Conservation (phyloP, 2,888 invertebrate species). For the Tenthredo notha region DNA sequence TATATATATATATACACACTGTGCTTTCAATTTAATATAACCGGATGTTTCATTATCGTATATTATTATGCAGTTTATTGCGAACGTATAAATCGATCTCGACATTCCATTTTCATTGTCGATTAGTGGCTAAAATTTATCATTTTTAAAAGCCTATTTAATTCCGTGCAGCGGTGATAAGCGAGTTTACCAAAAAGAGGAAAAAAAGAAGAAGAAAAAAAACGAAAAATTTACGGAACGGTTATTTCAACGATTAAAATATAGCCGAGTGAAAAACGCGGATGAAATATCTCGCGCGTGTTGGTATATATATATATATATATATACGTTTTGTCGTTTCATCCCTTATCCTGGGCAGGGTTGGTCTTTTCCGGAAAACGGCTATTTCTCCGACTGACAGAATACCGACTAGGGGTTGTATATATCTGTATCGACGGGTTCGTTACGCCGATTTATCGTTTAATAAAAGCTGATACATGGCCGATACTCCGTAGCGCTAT, state of each 20-base stretch:
- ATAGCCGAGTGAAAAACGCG: background rate
- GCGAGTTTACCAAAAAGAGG: background rate
- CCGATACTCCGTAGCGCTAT: conserved; percentile 52
- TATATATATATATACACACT: background rate
- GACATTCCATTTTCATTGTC: background rate
- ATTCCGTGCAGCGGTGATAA: background rate
- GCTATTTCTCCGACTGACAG: conserved; percentile 38
- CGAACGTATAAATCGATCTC: background rate
- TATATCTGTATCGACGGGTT: conserved; percentile 64
- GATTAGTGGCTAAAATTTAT: background rate
- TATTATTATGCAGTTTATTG: background rate
- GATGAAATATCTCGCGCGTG: background rate
- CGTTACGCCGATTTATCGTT: conserved; percentile 73
- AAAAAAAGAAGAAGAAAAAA: too few relatives aligned
- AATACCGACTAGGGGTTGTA: conserved; percentile 45
- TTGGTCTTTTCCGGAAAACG: conserved; percentile 4
- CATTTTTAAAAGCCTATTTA: background rate
- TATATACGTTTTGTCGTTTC: background rate
- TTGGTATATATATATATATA: background rate
- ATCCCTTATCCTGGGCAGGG: background rate
- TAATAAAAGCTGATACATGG: conserved; percentile 73
- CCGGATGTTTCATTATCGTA: background rate
- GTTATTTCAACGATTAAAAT: background rate
- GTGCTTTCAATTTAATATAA: background rate
- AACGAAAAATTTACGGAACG: too few relatives aligned